These are phyloP conservation scores for Amblyteles armatorius DNA, from an alignment of 2,888 invertebrate genomes.

Conservation along the genomic window DNA sequence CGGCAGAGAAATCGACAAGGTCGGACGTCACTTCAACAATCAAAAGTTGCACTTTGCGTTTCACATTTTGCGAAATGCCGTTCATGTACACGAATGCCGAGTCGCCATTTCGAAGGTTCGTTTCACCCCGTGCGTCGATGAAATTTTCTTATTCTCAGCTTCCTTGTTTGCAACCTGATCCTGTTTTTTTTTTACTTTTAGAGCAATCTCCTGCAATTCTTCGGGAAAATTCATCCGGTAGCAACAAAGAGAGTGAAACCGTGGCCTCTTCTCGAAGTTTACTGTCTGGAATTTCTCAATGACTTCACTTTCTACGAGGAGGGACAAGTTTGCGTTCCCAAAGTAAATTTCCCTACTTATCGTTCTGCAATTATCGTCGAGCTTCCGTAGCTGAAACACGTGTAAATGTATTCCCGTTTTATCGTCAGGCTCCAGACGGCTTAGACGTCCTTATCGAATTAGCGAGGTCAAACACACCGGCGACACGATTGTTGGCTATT, in stretches of 20 bases:
- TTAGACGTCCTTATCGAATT: constrained; percentile 81
- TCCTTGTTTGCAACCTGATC: not conserved
- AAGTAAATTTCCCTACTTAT: constrained; percentile 77
- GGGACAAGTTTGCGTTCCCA: constrained; percentile 86
- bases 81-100: constrained; percentile 87
- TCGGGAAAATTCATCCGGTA: constrained; percentile 85
- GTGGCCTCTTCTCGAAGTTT: constrained; percentile 86
- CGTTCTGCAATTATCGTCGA: not conserved
- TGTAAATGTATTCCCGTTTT: not conserved
- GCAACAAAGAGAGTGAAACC: constrained; percentile 86
- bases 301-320: constrained; percentile 86
- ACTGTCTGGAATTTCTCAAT: constrained; percentile 86
- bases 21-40: constrained; percentile 84
- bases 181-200: constrained; percentile 72
- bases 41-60: constrained; percentile 85
- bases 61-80: constrained; percentile 86
- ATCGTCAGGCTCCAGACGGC: constrained; percentile 79
- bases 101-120: constrained; percentile 87
- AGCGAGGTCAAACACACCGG: constrained; percentile 77
- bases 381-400: not conserved
- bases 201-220: constrained; percentile 85
- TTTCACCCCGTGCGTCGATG: constrained; percentile 1
- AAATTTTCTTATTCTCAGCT: constrained; percentile 8
- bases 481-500: constrained; percentile 83
- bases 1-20: constrained; percentile 85